Conservation (phyloP, 2,113 vertebrate genomes). For the Crocuta crocuta region DNA sequence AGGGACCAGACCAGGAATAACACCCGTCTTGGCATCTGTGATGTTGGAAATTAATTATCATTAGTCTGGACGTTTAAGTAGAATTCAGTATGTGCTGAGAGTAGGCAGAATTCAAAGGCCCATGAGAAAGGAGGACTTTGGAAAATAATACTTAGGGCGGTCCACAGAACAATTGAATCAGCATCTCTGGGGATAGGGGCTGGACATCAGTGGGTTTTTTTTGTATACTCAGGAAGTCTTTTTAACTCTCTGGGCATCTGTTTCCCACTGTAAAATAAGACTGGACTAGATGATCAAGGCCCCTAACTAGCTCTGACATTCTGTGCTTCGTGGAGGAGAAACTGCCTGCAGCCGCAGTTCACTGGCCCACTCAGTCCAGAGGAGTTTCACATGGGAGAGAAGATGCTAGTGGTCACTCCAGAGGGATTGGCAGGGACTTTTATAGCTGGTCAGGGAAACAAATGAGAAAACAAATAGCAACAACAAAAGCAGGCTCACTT, state of each 20-base stretch:
- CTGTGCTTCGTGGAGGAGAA: background rate
- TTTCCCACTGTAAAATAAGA: background rate
- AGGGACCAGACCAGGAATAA: background rate
- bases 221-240: background rate
- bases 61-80: constrained; percentile 18
- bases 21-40: background rate
- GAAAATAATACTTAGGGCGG: background rate
- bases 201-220: background rate
- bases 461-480: background rate
- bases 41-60: background rate
- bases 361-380: background rate
- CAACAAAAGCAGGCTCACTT: background rate
- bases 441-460: background rate
- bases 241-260: background rate
- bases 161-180: background rate
- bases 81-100: background rate
- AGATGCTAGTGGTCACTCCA: background rate
- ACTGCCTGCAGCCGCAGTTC: background rate
- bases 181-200: background rate
- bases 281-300: background rate
- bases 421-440: background rate
- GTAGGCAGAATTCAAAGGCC: background rate
- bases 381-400: background rate
- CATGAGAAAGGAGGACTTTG: background rate
- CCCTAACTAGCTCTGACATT: background rate